Base-by-base conservation (phyloP, 2,113 vertebrate species). In the Chamaetylas fuelleborni region DNA sequence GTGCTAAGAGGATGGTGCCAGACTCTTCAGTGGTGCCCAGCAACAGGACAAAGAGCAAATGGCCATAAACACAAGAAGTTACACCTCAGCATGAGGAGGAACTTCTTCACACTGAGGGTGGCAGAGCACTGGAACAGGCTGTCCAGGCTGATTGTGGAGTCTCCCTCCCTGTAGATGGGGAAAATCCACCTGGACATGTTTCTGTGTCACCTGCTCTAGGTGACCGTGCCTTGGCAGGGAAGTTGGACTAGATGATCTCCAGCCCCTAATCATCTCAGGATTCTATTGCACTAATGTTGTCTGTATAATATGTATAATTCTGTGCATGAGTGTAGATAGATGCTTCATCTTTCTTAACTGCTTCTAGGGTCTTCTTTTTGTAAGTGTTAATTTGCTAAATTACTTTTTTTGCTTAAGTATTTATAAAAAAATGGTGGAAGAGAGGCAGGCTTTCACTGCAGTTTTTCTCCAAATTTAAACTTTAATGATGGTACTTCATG, bases 111-210 rank as follows among this genome's bases (percentile, higher is more conserved):
- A 16, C 5, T n/a, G 61, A 67, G 9, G 3, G 7, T 36, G 6
- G 28, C 23, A 60, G 45, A 66, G 13, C 16, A 12, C 38, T 51
- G 7, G 5, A 51, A 33, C 4, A 45, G 19, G 10, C 15, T 67
- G 16, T 1, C 16, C 28, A 29, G 16, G 19, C 8, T 38, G 11
- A 14, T 11, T 7, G 8, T 58, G 26, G 10, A 81, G 19, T 40
- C 36, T 45, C 19, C 24, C 43, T 36, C 28, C 29, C 16, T 25
- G 16, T 23, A 81, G 13, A 53, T 8, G 58, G 3, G 3, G 24
- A 45, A 81, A 81, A 66, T 28, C 12, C 19, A n/a, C 14, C 29
- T 38, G 19, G 23, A 33, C 0, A 0, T 12, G 1, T 38, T n/a
- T n/a, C 38, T 38, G 29, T 53, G 19, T 60, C 5, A 60, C 5